A percentile compares a stretch with the other conserved stretches of the same genome.
Evolutionary conservation across 2,797 vertebrate species (phyloP).

Genomic region (Rousettus madagascariensis): DNA sequence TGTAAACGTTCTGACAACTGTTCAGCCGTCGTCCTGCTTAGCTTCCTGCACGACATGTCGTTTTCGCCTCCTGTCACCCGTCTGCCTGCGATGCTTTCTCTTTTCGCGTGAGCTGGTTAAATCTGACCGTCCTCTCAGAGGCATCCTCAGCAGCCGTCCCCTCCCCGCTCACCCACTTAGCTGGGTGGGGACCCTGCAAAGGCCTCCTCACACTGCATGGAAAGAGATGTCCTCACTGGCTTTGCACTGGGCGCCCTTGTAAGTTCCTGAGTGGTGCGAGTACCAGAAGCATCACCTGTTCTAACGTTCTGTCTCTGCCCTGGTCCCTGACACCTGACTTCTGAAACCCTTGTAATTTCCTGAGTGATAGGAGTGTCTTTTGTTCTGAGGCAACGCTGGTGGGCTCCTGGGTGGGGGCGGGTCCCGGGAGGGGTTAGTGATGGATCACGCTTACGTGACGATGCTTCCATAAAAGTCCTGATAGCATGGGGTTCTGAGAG

Average conservation of each 20-base stretch:
- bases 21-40: not conserved
- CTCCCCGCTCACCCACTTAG: fast-evolving
- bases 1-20: not conserved
- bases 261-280: not conserved
- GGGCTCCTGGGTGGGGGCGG: not conserved
- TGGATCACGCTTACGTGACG: not conserved
- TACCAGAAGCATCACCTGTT: not conserved
- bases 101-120: not conserved
- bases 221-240: not conserved
- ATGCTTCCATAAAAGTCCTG: not conserved
- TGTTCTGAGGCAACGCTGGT: not conserved
- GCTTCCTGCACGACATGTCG: not conserved
- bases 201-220: fast-evolving
- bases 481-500: not conserved
- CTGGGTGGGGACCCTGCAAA: not conserved
- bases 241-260: not conserved
- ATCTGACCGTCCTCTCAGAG: not conserved
- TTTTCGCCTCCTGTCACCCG: not conserved
- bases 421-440: not conserved
- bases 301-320: not conserved
- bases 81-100: not conserved
- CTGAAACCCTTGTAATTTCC: not conserved
- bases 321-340: not conserved
- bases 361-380: not conserved
- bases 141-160: not conserved